These are phyloP conservation scores for Montifringilla adamsi DNA, from an alignment of 2,113 vertebrate species.

Conservation along the genomic window DNA sequence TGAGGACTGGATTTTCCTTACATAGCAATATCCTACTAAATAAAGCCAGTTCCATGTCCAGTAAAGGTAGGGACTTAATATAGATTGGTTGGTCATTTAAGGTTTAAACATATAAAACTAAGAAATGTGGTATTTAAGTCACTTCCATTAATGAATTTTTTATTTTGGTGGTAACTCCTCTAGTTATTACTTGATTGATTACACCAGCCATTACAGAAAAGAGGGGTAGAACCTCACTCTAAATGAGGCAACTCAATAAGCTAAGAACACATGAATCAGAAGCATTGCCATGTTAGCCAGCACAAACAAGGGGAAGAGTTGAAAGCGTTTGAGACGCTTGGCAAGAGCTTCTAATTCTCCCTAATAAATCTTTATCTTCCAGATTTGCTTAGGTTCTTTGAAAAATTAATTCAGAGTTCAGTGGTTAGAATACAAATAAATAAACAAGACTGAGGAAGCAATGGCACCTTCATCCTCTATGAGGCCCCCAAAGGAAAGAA, in stretches of 20 bases:
- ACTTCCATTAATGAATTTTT: neutral
- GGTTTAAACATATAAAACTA: neutral
- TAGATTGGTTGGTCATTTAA: neutral
- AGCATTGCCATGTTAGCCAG: neutral
- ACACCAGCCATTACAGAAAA: neutral
- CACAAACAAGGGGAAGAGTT: neutral
- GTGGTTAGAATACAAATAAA: neutral
- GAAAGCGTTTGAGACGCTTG: accelerated
- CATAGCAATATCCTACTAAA: neutral
- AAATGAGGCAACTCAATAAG: neutral
- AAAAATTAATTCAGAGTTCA: neutral
- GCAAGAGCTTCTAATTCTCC: neutral
- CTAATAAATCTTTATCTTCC: neutral
- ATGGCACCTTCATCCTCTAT: neutral
- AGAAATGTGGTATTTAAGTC: neutral
- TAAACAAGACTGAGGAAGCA: neutral
- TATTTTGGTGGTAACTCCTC: neutral
- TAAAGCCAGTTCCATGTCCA: neutral
- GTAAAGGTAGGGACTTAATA: neutral
- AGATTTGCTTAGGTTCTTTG: neutral
- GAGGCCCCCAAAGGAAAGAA: neutral
- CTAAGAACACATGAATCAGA: neutral
- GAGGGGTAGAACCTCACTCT: neutral
- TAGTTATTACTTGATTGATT: neutral
- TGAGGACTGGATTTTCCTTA: neutral